A percentile compares a stretch with the other conserved stretches of the same genome.
These are phyloP conservation scores for Maccullochella peelii DNA, from an alignment of 2,113 vertebrate species.

Conservation along the genomic window DNA sequence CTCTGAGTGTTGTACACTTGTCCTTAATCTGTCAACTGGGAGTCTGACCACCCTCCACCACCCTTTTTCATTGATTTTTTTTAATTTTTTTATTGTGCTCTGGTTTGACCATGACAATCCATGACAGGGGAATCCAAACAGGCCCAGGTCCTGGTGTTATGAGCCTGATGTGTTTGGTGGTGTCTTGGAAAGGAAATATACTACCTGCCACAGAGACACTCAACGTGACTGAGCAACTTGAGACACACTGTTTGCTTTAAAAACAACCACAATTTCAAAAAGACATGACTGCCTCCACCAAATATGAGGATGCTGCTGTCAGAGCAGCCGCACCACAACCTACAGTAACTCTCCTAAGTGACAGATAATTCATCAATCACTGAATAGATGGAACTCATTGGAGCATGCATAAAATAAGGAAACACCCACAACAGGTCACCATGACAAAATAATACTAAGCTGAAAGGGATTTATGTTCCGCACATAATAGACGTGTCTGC, in stretches of 20 bases:
- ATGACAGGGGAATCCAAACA: constrained; percentile 45
- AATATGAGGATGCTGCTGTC: constrained; percentile 15
- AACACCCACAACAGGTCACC: constrained; percentile 10
- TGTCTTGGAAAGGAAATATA: constrained; percentile 49
- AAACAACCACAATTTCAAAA: constrained; percentile 7
- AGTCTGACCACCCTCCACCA: constrained; percentile 18
- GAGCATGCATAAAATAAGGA: constrained; percentile 14
- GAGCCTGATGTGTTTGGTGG: constrained; percentile 5
- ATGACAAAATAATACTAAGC: not conserved
- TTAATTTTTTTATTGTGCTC: constrained; percentile 45
- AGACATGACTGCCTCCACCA: constrained; percentile 8
- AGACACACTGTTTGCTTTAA: not conserved
- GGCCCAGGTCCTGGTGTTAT: constrained; percentile 16
- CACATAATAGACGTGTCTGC: not conserved
- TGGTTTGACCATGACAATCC: constrained; percentile 59
- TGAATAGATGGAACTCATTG: not conserved
- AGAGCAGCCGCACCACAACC: not conserved
- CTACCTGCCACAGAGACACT: constrained; percentile 15
- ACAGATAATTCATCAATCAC: constrained; percentile 3
- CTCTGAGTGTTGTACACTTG: constrained; percentile 56
- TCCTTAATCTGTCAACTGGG: constrained; percentile 65
- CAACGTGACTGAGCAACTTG: constrained; percentile 9
- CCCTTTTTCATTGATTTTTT: constrained; percentile 48
- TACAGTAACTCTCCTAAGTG: not conserved
- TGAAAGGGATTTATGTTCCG: not conserved